A percentile compares a stretch with the other conserved stretches of the same genome.
These are phyloP conservation scores for Mylabris sibirica DNA, from an alignment of 2,888 invertebrate species.

Conservation along the genomic window DNA sequence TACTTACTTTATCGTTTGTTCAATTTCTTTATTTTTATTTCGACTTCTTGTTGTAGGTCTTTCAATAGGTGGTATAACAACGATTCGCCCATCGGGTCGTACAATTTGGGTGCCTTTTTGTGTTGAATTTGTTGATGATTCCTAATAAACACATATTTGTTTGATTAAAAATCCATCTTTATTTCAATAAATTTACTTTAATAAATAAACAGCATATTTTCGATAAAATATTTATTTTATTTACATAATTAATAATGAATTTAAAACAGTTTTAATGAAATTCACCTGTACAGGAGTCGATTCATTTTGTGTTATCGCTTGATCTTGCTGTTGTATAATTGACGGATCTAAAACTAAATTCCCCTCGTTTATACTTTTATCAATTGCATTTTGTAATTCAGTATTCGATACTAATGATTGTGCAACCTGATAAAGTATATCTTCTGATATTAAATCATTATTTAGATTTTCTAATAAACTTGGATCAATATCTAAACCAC, in stretches of 20 bases:
- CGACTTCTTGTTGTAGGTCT: conserved; percentile 82
- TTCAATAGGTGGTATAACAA: conserved; percentile 82
- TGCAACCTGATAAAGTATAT: conserved; percentile 77
- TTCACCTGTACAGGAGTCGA: conserved; percentile 24
- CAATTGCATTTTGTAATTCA: conserved; percentile 76
- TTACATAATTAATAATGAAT: conserved; percentile 17
- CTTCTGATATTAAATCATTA: conserved; percentile 74
- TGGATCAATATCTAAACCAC: conserved; percentile 68
- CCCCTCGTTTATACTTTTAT: conserved; percentile 65
- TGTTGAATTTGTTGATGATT: conserved; percentile 35
- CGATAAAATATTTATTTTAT: conserved; percentile 10
- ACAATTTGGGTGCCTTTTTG: conserved; percentile 71
- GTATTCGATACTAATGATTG: conserved; percentile 71
- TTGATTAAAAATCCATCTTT: background rate
- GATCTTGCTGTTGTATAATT: conserved; percentile 37
- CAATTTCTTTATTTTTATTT: conserved; percentile 58
- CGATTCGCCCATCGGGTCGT: conserved; percentile 76
- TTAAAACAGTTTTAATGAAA: conserved; percentile 13
- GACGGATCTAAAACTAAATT: conserved; percentile 55
- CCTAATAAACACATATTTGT: conserved; percentile 32
- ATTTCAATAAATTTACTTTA: background rate
- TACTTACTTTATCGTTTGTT: conserved; percentile 48
- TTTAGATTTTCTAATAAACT: conserved; percentile 68
- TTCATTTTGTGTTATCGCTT: conserved; percentile 11
- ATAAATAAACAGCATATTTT: conserved; percentile 16